phyloP scores from a whole-genome alignment of 1,140 invertebrate genomes.

The Megathymus violae region DNA sequence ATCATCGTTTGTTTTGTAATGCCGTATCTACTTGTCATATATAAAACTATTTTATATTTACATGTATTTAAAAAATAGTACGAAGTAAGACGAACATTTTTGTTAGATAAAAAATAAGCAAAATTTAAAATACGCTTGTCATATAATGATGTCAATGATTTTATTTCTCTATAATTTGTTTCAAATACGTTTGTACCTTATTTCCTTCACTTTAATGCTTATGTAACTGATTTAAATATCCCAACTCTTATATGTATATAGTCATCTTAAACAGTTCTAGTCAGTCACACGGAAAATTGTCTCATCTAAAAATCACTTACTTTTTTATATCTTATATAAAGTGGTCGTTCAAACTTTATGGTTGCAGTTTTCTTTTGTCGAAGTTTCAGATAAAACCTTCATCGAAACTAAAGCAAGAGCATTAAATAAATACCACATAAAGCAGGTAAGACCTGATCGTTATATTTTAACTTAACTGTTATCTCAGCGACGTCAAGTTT shows the following conservation, averaged over 20 bases:
- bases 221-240: no score
- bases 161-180: no score
- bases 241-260: no score
- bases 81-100: no score
- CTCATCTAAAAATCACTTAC: slow-evolving; percentile 24
- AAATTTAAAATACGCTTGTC: no score
- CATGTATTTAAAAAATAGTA: no score
- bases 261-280: slow-evolving; percentile 8
- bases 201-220: no score
- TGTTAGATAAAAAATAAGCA: no score
- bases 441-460: slow-evolving; percentile 21
- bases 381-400: slow-evolving; percentile 15
- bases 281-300: slow-evolving; percentile 11
- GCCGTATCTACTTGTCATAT: no score
- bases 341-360: slow-evolving; percentile 23
- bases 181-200: no score
- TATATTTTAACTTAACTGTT: slow-evolving; percentile 28
- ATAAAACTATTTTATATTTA: no score
- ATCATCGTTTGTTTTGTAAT: slow-evolving; percentile 16
- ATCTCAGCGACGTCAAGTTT: slow-evolving; percentile 18
- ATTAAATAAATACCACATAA: slow-evolving; percentile 33
- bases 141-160: no score
- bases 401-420: slow-evolving; percentile 11
- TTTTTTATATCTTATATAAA: slow-evolving; percentile 29
- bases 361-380: slow-evolving; percentile 20